phyloP scores from a whole-genome alignment of 64 coral and sea anemone genomes.

The Porites australiensis region DNA sequence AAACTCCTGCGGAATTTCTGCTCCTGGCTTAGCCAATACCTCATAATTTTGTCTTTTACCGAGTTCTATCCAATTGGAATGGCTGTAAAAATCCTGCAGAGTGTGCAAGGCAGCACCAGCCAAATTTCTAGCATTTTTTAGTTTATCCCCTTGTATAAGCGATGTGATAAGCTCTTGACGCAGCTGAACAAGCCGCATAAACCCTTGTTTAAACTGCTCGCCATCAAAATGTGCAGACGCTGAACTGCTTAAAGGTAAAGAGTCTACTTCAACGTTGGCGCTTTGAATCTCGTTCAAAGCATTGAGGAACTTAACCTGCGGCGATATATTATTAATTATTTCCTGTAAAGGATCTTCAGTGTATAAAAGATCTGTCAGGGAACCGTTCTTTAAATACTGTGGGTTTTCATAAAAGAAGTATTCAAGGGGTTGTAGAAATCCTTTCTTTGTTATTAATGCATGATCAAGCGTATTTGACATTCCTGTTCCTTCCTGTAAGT shows the following conservation, averaged over 20 bases:
- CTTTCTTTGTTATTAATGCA: constrained; percentile 2
- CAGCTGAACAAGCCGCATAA: constrained; percentile 19
- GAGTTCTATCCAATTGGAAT: constrained; percentile 77
- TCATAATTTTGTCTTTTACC: constrained; percentile 38
- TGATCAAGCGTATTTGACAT: constrained; percentile 6
- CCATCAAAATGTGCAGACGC: constrained; percentile 79
- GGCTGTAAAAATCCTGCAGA: constrained; percentile 83
- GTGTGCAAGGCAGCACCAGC: constrained; percentile 70
- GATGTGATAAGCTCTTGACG: constrained; percentile 50
- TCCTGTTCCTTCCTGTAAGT: neutral
- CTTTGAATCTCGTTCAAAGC: constrained; percentile 68
- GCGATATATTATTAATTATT: no score
- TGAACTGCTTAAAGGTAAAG: neutral
- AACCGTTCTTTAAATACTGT: constrained; percentile 48
- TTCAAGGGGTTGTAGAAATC: neutral
- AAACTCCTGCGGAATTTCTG: neutral
- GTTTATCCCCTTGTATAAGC: constrained; percentile 46
- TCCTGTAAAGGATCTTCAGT: neutral
- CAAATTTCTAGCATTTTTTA: constrained; percentile 45
- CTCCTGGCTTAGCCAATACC: constrained; percentile 27
- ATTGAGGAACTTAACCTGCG: neutral
- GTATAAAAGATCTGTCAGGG: constrained; percentile 24
- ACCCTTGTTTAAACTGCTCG: constrained; percentile 54
- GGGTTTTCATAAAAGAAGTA: constrained; percentile 26
- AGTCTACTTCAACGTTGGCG: constrained; percentile 67